Evolutionary conservation across 1,140 invertebrate species (phyloP).

Genomic region (Temnothorax longispinosus): DNA sequence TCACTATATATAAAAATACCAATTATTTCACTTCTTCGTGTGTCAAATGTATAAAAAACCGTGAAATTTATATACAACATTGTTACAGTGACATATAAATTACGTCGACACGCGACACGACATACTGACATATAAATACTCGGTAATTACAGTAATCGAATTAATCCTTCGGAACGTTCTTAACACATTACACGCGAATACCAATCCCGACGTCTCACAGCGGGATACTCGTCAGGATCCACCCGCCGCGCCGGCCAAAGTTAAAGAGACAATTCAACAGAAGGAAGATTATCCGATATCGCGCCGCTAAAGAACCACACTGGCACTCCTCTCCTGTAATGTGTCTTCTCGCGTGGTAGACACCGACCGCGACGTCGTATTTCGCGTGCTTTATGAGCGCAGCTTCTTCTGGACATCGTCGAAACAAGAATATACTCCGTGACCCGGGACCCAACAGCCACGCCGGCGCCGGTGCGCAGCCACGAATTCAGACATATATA

Average conservation of each 20-base stretch:
- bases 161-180: neutral
- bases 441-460: conserved; percentile 4
- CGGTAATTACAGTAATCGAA: neutral
- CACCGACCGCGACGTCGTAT: conserved; percentile 65
- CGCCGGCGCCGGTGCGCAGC: conserved; percentile 8
- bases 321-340: conserved; percentile 35
- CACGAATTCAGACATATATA: neutral
- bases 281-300: conserved; percentile 63
- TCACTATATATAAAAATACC: too few species aligned
- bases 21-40: neutral
- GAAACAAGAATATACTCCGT: conserved; percentile 63
- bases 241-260: neutral
- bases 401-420: conserved; percentile 60
- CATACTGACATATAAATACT: neutral
- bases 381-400: conserved; percentile 70
- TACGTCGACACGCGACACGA: neutral
- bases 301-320: conserved; percentile 29
- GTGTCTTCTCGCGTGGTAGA: conserved; percentile 68
- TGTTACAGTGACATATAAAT: neutral
- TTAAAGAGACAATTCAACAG: conserved; percentile 55
- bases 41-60: neutral
- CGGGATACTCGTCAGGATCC: conserved; percentile 13
- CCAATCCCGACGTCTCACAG: conserved; percentile 26
- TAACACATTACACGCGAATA: conserved; percentile 7
- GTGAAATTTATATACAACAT: neutral